Evolutionary conservation across 2,888 invertebrate species (phyloP).

Genomic region (Hemithea aestivaria): DNA sequence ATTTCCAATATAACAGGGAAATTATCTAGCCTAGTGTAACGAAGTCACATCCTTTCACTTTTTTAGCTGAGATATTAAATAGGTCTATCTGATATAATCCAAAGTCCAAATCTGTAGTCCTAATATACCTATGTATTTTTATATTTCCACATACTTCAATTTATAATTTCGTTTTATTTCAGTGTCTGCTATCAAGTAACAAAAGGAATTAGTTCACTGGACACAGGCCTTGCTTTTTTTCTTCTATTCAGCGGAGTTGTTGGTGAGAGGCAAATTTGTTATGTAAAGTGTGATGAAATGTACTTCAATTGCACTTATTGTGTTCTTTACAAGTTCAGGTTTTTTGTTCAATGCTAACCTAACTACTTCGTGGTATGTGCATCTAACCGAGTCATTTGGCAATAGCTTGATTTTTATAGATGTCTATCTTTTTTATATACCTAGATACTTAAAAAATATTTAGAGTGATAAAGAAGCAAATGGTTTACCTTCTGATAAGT

Average conservation of each 20-base stretch:
- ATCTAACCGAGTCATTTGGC: neutral
- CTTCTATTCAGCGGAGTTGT: conserved; percentile 66
- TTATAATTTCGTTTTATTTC: conserved; percentile 32
- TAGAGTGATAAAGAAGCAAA: too few species aligned
- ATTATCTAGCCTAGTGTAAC: too few species aligned
- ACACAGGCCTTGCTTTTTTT: conserved; percentile 68
- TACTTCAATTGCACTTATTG: conserved; percentile 1
- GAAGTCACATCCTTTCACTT: too few species aligned
- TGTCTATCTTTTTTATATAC: too few species aligned
- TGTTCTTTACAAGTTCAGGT: neutral
- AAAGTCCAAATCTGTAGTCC: too few species aligned
- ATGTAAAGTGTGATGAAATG: conserved; percentile 28
- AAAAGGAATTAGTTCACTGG: conserved; percentile 61
- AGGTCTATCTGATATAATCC: too few species aligned
- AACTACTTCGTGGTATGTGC: neutral
- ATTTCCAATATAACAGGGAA: too few species aligned
- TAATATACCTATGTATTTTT: too few species aligned
- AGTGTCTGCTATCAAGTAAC: conserved; percentile 66
- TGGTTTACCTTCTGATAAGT: too few species aligned
- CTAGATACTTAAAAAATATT: neutral
- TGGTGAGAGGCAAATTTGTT: conserved; percentile 59
- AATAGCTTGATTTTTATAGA: too few species aligned
- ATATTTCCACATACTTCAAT: conserved; percentile 8
- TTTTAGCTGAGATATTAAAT: too few species aligned
- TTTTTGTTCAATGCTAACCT: conserved; percentile 1